These are phyloP conservation scores for Phortica okadai DNA, from an alignment of 2,888 invertebrate species.

Conservation along the genomic window DNA sequence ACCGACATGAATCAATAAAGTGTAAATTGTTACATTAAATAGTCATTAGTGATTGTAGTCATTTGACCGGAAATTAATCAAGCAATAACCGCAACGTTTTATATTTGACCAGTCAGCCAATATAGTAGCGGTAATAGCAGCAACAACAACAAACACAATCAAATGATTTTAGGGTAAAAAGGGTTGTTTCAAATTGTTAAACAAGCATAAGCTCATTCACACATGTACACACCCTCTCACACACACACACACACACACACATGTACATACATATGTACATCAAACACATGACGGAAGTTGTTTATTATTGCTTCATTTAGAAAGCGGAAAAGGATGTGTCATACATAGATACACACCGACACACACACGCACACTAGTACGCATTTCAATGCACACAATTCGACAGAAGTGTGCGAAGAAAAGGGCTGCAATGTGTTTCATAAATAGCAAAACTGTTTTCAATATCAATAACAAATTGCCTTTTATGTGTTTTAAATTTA, in stretches of 20 bases:
- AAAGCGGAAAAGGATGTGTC: slow-evolving; percentile 65
- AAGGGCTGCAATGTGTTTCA: too few relatives aligned
- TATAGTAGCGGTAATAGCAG: slow-evolving; percentile 18
- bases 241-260: slow-evolving; percentile 32
- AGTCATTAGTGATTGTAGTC: slow-evolving; percentile 65
- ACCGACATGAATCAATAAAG: slow-evolving; percentile 58
- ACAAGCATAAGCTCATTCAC: background rate
- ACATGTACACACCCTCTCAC: slow-evolving; percentile 9
- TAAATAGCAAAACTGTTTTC: too few relatives aligned
- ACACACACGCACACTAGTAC: slow-evolving; percentile 31
- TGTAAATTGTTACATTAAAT: slow-evolving; percentile 71
- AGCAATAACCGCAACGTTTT: slow-evolving; percentile 69
- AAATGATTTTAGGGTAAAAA: slow-evolving; percentile 5
- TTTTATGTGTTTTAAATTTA: too few relatives aligned
- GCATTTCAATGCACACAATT: too few relatives aligned
- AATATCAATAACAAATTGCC: too few relatives aligned
- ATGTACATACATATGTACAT: slow-evolving; percentile 52
- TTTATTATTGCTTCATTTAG: slow-evolving; percentile 65
- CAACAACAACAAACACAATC: slow-evolving; percentile 40
- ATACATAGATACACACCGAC: slow-evolving; percentile 25
- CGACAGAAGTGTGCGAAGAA: too few relatives aligned
- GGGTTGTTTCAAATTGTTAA: slow-evolving; percentile 11
- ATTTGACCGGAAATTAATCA: slow-evolving; percentile 72
- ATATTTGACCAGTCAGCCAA: slow-evolving; percentile 60
- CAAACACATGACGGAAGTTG: slow-evolving; percentile 68